Evolutionary conservation across 2,888 invertebrate genomes (phyloP).

Genomic region (Nowickia ferox): DNA sequence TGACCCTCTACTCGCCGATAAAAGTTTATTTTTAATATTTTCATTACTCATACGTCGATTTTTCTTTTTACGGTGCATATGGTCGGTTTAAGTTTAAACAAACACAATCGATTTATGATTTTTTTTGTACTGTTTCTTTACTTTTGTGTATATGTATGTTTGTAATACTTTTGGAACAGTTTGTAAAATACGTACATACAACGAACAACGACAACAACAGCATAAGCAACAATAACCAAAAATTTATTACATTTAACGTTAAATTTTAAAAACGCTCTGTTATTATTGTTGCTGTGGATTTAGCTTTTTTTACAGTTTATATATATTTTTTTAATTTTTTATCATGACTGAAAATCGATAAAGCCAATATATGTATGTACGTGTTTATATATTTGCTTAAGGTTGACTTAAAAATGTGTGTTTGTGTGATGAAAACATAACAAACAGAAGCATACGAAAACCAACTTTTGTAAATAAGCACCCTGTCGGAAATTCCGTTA

Average conservation of each 20-base stretch:
- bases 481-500: too few relatives aligned
- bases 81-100: conserved; percentile 21
- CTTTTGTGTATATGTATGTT: conserved; percentile 4
- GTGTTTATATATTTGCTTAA: conserved; percentile 24
- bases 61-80: background rate
- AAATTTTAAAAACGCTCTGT: conserved; percentile 41
- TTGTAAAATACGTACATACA: conserved; percentile 1
- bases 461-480: too few relatives aligned
- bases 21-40: conserved; percentile 3
- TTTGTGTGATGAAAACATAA: background rate
- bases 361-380: conserved; percentile 42
- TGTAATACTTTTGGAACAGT: conserved; percentile 23
- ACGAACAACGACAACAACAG: conserved; percentile 5
- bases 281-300: conserved; percentile 15
- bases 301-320: background rate
- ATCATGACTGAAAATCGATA: conserved; percentile 62
- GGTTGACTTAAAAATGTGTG: conserved; percentile 33
- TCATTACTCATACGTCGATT: conserved; percentile 7
- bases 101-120: conserved; percentile 31
- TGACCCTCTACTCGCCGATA: background rate
- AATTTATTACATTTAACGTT: conserved; percentile 33
- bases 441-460: background rate
- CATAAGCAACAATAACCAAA: conserved; percentile 30
- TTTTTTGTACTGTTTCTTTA: background rate
- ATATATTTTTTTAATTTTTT: conserved; percentile 23